Base-by-base conservation (phyloP, 2,113 vertebrate species). In the Ceyx cyanopectus region DNA sequence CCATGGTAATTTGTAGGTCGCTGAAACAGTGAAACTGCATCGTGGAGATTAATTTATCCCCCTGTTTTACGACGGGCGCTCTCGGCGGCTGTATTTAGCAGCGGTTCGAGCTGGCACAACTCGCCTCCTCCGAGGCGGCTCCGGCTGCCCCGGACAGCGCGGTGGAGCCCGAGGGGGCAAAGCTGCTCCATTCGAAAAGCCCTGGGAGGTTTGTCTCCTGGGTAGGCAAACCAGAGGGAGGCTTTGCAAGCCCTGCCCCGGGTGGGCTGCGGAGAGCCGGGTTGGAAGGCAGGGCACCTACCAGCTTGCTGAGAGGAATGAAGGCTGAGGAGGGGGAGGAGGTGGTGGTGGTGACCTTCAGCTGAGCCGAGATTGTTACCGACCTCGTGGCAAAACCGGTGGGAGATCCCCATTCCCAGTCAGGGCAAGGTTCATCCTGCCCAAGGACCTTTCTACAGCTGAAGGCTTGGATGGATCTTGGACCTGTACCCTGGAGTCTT, bases 321-420 rank as follows among this genome's bases (percentile, higher is more conserved):
- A 63, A 93, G 27, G 78, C 62, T 0, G 7, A 89, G 24, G 85
- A 95, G 79, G 89, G 84, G 83, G 85, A 46, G 40, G 20, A 14
- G 20, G 34, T 11, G 26, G 93, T 95, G 30, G 92, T 95, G 43
- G 97, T 95, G 61, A 97, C 95, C 93, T 96, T 98, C 48, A 97
- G 81, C 26, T 97, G 97, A 78, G 98, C 95, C 45, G 90, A 96
- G 72, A 98, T 97, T 82, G 98, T 96, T 93, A 97, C 93, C 2
- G 96, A 97, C 94, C 96, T 97, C 7, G 68, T 88, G 82, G 85
- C 68, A 87, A 62, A 93, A 18, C 7, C 7, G 7, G 9, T 10
- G 13, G 69, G 26, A 75, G 32, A 75, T 34, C 2, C 3, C 4
- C 12, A 21, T 67, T 43, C 51, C 29, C 50, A 10, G 12, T 15